phyloP scores from a whole-genome alignment of 2,113 vertebrate genomes.

The Otolemur garnettii region DNA sequence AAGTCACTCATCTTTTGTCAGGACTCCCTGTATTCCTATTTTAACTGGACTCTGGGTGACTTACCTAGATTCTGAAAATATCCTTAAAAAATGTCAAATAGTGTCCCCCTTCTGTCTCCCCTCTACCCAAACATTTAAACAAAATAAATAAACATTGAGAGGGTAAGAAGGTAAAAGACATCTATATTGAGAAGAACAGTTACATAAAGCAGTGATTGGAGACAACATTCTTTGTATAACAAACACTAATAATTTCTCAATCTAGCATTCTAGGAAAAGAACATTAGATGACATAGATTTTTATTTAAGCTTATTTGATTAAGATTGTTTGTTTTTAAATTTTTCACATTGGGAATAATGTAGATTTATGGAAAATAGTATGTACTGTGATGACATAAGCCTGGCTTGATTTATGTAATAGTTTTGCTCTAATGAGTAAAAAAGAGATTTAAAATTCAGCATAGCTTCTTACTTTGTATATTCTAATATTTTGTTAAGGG shows the following conservation, averaged over 20 bases:
- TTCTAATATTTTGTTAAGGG: slow-evolving; percentile 38
- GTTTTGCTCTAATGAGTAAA: slow-evolving; percentile 25
- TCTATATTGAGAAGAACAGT: not conserved
- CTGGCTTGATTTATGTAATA: not conserved
- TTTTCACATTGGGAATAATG: not conserved
- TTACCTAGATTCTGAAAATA: not conserved
- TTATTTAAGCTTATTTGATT: not conserved
- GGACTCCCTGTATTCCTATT: not conserved
- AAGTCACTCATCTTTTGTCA: not conserved
- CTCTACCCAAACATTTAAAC: not conserved
- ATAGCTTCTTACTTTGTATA: not conserved
- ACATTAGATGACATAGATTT: slow-evolving; percentile 5
- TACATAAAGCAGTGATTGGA: not conserved
- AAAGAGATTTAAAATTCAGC: slow-evolving; percentile 46
- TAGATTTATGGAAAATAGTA: not conserved
- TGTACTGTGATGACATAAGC: not conserved
- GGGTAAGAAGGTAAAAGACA: not conserved
- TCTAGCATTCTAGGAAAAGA: slow-evolving; percentile 38
- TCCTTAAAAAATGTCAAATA: not conserved
- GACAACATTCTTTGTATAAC: not conserved
- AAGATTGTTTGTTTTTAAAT: slow-evolving; percentile 32
- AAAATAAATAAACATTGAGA: not conserved
- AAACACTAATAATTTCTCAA: slow-evolving; percentile 2
- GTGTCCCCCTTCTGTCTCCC: not conserved
- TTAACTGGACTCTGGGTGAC: not conserved